phyloP scores from a whole-genome alignment of 2,113 vertebrate species.

The Anolis sagrei region DNA sequence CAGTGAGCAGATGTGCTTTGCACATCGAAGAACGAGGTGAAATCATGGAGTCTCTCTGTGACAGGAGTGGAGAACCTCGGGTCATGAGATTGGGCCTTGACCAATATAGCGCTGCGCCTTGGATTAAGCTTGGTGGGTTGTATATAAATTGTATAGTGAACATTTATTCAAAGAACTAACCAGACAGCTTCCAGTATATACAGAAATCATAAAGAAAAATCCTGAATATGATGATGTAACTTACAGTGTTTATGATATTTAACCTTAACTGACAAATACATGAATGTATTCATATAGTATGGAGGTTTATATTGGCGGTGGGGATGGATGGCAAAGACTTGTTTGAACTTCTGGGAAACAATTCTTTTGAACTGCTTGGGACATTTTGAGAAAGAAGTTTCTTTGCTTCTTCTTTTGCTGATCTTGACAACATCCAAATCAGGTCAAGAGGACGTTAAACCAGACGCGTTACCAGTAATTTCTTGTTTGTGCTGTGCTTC shows the following conservation, averaged over 20 bases:
- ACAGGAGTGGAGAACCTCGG: background rate
- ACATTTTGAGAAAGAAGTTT: no score
- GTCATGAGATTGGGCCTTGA: background rate
- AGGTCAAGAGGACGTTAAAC: accelerated
- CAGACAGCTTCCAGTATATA: background rate
- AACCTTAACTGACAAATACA: no score
- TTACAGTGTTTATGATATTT: no score
- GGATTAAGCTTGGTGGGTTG: background rate
- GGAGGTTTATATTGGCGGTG: no score
- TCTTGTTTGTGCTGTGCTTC: background rate
- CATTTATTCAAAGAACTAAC: background rate
- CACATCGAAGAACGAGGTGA: background rate
- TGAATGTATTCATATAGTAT: no score
- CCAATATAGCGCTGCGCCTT: background rate
- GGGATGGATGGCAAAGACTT: background rate
- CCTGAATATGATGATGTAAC: no score
- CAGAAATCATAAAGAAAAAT: no score
- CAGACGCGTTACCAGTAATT: background rate
- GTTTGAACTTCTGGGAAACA: background rate
- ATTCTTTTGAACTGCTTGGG: background rate
- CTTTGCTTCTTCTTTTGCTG: background rate
- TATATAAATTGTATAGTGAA: no score
- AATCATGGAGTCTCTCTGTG: background rate
- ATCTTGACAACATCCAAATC: background rate
- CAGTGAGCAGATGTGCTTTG: constrained; percentile 13